Evolutionary conservation across 1,140 invertebrate species (phyloP).

Genomic region (Leptonema lineaticorne): DNA sequence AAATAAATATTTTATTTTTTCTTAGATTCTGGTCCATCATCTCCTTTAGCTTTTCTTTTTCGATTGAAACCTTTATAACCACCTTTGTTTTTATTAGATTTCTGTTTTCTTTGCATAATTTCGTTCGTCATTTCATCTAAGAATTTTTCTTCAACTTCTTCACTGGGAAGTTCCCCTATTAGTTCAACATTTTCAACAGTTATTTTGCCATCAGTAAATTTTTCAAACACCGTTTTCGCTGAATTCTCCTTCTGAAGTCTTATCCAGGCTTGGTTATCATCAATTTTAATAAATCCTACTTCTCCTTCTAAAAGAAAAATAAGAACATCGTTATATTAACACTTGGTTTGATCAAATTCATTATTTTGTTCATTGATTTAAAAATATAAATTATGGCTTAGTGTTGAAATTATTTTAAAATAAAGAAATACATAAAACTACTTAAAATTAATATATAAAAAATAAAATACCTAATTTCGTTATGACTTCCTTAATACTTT

Average conservation of each 20-base stretch:
- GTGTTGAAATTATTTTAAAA: neutral
- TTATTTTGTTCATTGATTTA: neutral
- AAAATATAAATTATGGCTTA: neutral
- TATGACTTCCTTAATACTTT: constrained; percentile 71
- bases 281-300: constrained; percentile 69
- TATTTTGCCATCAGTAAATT: constrained; percentile 63
- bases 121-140: constrained; percentile 64
- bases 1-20: constrained; percentile 1
- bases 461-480: constrained; percentile 51
- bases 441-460: neutral
- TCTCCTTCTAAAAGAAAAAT: constrained; percentile 54
- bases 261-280: constrained; percentile 70
- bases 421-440: neutral
- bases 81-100: constrained; percentile 50
- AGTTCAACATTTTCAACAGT: constrained; percentile 60
- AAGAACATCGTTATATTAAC: no score
- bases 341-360: neutral
- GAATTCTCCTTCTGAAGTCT: constrained; percentile 68
- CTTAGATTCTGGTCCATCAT: constrained; percentile 35
- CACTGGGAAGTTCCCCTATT: constrained; percentile 61
- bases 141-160: constrained; percentile 70
- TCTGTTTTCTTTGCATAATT: constrained; percentile 59
- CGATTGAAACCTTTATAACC: constrained; percentile 45
- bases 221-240: constrained; percentile 65
- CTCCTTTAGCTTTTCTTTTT: constrained; percentile 46